A percentile compares a stretch with the other conserved stretches of the same genome.
Conservation (phyloP, 1,140 invertebrate species). For the Bombyx mori region DNA sequence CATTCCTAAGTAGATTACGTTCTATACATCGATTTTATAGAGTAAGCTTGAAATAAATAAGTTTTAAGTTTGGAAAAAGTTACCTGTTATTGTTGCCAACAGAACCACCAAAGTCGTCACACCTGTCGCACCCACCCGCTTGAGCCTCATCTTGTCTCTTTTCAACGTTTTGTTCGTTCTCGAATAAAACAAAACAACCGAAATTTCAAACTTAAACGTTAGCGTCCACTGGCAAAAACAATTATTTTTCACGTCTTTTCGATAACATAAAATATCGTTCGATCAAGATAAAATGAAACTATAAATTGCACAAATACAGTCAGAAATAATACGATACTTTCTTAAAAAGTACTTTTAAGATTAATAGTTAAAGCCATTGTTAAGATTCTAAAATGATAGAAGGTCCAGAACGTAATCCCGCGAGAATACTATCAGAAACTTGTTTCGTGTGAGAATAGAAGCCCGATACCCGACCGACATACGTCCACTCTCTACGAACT, state of each 20-base stretch:
- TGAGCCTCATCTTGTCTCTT: constrained; percentile 61
- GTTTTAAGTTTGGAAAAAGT: constrained; percentile 19
- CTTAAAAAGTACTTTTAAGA: constrained; percentile 23
- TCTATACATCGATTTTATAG: not conserved
- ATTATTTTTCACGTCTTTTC: constrained; percentile 53
- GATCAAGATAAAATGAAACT: constrained; percentile 43
- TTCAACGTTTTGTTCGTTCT: constrained; percentile 49
- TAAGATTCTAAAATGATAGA: constrained; percentile 18
- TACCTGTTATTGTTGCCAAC: constrained; percentile 61
- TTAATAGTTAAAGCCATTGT: constrained; percentile 36
- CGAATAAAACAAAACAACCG: constrained; percentile 50
- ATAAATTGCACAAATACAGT: constrained; percentile 50
- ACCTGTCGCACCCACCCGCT: constrained; percentile 57
- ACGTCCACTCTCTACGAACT: constrained; percentile 41
- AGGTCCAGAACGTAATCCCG: constrained; percentile 18
- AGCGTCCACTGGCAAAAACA: constrained; percentile 50
- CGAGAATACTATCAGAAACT: constrained; percentile 34
- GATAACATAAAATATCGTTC: constrained; percentile 36
- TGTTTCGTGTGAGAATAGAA: constrained; percentile 44
- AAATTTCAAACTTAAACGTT: constrained; percentile 51
- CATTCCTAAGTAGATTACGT: not conserved
- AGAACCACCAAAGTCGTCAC: constrained; percentile 55
- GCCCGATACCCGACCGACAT: constrained; percentile 16
- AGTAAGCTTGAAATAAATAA: not conserved
- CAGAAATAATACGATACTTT: constrained; percentile 31